Base-by-base conservation (phyloP, 2,797 vertebrate species). In the Phrynocephalus forsythii region DNA sequence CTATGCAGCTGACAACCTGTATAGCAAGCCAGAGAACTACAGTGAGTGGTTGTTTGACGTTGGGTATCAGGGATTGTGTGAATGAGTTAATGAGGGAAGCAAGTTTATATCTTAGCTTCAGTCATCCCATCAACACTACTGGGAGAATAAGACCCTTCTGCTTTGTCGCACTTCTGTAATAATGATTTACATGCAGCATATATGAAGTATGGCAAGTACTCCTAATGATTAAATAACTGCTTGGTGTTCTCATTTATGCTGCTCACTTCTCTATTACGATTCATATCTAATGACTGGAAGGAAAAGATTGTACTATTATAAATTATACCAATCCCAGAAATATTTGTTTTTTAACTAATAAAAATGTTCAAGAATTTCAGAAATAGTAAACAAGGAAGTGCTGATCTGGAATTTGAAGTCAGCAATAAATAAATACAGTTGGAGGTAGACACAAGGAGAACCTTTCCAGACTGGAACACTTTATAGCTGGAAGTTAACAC, bases 221-320 rank as follows among this genome's bases (percentile, higher is more conserved):
- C 28, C 44, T 20, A 13, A 38, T 10, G 33, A 44, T 69, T 67
- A 18, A 38, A 79, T 33, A 56, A 79, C 22, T 68, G 66, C 10
- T 71, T 56, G 56, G n/a, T 56, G 38, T 77, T 77, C 33, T 79
- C 11, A 44, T 63, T 69, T 63, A 33, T 80, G 26, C 1, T 88
- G 75, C 81, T 91, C 91, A 18, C 18, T 88, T 56, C 92, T 56
- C 67, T 38, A 91, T 68, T 71, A 90, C 84, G 88, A 11, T 3
- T 63, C 2, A 28, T 87, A 67, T 88, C 88, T 0, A 0, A 76
- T 76, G 83, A 7, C 7, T 78, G 73, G 28, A 7, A 1, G 78
- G 79, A 79, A 28, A 71, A 87, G 88, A 82, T 73, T 83, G 2
- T 60, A 5, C 8, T 0, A 0, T 30, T 0, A 0, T 24, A 15